These are phyloP conservation scores for Tragelaphus eurycerus DNA, from an alignment of 2,797 vertebrate species.

Conservation along the genomic window DNA sequence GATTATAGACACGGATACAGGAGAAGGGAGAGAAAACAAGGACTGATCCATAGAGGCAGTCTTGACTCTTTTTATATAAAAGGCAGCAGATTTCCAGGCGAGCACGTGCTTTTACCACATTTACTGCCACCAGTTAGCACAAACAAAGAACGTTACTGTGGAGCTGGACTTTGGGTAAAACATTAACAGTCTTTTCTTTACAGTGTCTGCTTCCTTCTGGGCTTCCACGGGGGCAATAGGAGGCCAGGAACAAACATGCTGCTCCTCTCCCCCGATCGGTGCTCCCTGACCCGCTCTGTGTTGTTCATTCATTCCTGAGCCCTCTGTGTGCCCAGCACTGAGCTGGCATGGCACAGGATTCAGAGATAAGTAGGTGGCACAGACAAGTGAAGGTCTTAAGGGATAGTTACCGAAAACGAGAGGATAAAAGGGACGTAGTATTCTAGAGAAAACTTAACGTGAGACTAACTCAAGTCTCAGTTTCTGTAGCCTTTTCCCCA, in stretches of 20 bases:
- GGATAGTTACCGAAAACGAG: background rate
- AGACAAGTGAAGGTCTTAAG: background rate
- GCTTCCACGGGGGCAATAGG: background rate
- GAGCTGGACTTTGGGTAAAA: background rate
- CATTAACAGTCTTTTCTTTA: background rate
- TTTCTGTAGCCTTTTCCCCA: background rate
- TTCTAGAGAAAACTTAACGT: background rate
- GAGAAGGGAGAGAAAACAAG: background rate
- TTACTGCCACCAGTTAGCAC: background rate
- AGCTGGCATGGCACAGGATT: background rate
- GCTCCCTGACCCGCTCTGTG: rapidly evolving
- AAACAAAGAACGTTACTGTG: background rate
- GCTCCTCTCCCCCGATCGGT: background rate
- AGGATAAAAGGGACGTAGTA: rapidly evolving
- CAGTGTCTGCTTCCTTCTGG: background rate
- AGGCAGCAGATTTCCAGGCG: background rate
- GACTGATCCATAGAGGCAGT: background rate
- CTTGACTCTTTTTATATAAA: background rate
- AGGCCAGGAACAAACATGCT: background rate
- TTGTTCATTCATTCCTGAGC: background rate
- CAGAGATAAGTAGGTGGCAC: background rate
- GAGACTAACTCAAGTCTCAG: background rate
- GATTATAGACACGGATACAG: background rate
- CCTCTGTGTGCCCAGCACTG: background rate
- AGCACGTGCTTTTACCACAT: background rate